phyloP scores from a whole-genome alignment of 2,113 vertebrate genomes.

The Spilogale gracilis region DNA sequence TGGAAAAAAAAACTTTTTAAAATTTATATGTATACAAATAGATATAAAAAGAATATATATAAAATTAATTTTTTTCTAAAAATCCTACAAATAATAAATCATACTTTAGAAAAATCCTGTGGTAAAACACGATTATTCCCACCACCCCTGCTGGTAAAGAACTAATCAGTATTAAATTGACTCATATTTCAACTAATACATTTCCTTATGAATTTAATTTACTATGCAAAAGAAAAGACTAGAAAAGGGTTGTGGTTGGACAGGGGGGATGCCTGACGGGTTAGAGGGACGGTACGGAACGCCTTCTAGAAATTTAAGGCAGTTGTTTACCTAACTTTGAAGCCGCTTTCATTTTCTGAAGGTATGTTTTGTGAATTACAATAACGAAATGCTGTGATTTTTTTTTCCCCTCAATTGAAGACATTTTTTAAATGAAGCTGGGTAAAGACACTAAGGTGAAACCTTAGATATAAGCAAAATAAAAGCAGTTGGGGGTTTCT shows the following conservation, averaged over 20 bases:
- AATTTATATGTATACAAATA: background rate
- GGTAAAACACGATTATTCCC: background rate
- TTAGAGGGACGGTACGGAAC: background rate
- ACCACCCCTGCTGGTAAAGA: background rate
- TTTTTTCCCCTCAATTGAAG: constrained; percentile 34
- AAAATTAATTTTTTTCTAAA: background rate
- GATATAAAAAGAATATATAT: background rate
- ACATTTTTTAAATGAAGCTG: constrained; percentile 84
- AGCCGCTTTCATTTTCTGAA: background rate
- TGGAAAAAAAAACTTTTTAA: background rate
- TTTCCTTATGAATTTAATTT: constrained; percentile 2
- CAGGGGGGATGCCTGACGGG: background rate
- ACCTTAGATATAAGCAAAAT: constrained; percentile 90
- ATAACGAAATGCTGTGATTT: constrained; percentile 69
- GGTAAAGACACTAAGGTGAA: constrained; percentile 85
- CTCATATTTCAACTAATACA: background rate
- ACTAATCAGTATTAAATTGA: background rate
- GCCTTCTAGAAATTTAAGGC: background rate
- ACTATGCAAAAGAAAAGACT: background rate
- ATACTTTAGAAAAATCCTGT: background rate
- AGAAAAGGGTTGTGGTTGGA: background rate
- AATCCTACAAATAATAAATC: background rate
- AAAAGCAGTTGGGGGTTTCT: constrained; percentile 86
- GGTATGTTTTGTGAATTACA: constrained; percentile 73
- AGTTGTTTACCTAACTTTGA: background rate